These are phyloP conservation scores for Pseudorectes ferrugineus DNA, from an alignment of 2,113 vertebrate species.

Conservation along the genomic window DNA sequence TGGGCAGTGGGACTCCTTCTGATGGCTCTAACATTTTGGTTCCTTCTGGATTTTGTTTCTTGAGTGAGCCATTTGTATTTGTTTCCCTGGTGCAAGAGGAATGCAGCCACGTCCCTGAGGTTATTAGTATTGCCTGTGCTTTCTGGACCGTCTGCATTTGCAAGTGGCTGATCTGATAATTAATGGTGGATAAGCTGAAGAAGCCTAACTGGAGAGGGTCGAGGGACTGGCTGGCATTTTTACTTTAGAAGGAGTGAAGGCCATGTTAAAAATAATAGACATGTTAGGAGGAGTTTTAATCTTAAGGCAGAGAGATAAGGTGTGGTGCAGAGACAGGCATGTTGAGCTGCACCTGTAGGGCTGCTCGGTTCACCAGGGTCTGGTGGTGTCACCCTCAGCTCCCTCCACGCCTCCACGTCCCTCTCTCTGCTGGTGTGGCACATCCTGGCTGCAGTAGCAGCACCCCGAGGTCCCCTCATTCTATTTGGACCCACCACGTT, in stretches of 20 bases:
- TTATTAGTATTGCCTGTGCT: conserved; percentile 20
- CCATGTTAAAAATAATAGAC: neutral
- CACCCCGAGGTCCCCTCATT: fast-evolving
- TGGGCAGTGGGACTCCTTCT: neutral
- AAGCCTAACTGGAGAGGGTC: neutral
- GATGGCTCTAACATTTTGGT: neutral
- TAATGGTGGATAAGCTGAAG: conserved; percentile 23
- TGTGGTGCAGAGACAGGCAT: neutral
- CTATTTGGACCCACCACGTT: fast-evolving
- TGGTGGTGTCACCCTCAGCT: neutral
- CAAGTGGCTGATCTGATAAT: conserved; percentile 24
- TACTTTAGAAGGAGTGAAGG: neutral
- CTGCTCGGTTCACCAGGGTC: neutral
- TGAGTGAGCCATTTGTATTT: neutral
- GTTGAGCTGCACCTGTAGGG: neutral
- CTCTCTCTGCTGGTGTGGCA: neutral
- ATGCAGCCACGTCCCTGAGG: neutral
- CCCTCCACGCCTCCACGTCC: neutral
- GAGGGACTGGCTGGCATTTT: neutral
- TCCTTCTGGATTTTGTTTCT: neutral
- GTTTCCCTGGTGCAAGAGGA: neutral
- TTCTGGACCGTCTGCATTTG: neutral
- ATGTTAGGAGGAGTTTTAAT: neutral
- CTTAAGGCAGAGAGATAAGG: neutral
- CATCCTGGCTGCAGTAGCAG: neutral